Percentiles rank a stretch among this genome's conserved stretches.
Conservation (phyloP, 35 echinoderm and acorn worm genomes). For the Patiria miniata region DNA sequence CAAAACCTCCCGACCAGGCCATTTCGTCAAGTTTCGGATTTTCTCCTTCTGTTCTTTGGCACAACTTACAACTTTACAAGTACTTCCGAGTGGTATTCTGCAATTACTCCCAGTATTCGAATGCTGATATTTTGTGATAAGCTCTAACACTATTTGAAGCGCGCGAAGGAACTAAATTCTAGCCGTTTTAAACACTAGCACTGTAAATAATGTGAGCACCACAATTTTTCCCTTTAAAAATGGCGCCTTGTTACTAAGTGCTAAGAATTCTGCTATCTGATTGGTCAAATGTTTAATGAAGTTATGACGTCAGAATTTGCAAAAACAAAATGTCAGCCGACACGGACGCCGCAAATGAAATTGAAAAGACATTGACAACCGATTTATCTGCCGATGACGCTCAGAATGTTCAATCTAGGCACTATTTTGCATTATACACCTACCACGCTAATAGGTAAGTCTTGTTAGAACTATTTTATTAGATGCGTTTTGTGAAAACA, state of each 20-base stretch:
- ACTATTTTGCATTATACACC: slow-evolving; percentile 67
- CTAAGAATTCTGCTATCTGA: neutral
- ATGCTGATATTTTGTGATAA: too few species aligned
- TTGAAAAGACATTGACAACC: neutral
- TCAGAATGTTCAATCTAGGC: neutral
- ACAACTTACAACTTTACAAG: too few species aligned
- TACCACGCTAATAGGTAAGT: slow-evolving; percentile 83
- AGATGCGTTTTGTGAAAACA: too few species aligned
- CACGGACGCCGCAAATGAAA: neutral
- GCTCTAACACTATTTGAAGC: too few species aligned
- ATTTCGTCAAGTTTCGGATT: slow-evolving; percentile 8
- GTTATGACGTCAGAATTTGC: neutral
- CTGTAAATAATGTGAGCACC: neutral
- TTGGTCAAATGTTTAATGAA: slow-evolving; percentile 30
- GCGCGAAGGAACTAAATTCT: too few species aligned
- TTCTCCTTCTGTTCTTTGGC: neutral
- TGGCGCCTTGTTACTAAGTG: neutral
- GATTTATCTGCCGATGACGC: neutral
- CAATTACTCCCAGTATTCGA: too few species aligned
- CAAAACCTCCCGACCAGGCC: slow-evolving; percentile 66
- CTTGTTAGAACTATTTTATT: neutral
- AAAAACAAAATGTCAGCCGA: slow-evolving; percentile 30
- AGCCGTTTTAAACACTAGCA: too few species aligned
- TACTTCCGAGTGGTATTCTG: too few species aligned
- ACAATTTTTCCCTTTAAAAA: slow-evolving; percentile 14